These are phyloP conservation scores for Mastacembelus armatus DNA, from an alignment of 2,797 vertebrate genomes.

Conservation along the genomic window DNA sequence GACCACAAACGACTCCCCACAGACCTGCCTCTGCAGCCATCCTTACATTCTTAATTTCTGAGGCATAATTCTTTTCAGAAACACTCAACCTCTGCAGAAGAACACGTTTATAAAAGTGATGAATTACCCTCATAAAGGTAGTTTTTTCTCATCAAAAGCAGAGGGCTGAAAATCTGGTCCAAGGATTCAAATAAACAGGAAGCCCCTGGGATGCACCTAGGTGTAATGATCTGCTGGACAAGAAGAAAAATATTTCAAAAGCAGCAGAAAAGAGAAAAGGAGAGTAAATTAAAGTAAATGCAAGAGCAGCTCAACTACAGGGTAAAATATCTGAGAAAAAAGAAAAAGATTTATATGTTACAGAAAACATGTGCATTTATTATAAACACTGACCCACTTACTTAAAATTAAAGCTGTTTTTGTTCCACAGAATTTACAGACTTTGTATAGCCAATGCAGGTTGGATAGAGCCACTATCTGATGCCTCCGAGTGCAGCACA, in stretches of 20 bases:
- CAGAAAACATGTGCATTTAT: not conserved
- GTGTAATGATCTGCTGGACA: constrained; percentile 64
- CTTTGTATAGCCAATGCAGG: no score
- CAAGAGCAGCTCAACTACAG: not conserved
- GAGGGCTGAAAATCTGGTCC: constrained; percentile 76
- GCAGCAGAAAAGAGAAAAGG: constrained; percentile 7
- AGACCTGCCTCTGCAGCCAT: constrained; percentile 84
- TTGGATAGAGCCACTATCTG: no score
- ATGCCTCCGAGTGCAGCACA: no score
- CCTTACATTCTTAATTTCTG: constrained; percentile 95
- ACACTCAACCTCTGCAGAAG: constrained; percentile 88
- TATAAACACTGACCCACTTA: no score
- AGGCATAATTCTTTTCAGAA: constrained; percentile 95
- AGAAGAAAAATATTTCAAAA: constrained; percentile 74
- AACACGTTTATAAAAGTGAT: constrained; percentile 95
- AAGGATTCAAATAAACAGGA: constrained; percentile 77
- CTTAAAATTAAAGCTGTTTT: no score
- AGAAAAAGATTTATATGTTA: not conserved
- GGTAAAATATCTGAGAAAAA: not conserved
- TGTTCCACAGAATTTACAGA: no score
- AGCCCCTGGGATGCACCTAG: constrained; percentile 81
- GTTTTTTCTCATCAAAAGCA: constrained; percentile 74
- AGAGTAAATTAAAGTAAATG: constrained; percentile 13
- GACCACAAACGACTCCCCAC: constrained; percentile 90
- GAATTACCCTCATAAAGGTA: constrained; percentile 97